Conservation (phyloP, 1,140 invertebrate species). For the Trissolcus basalis region DNA sequence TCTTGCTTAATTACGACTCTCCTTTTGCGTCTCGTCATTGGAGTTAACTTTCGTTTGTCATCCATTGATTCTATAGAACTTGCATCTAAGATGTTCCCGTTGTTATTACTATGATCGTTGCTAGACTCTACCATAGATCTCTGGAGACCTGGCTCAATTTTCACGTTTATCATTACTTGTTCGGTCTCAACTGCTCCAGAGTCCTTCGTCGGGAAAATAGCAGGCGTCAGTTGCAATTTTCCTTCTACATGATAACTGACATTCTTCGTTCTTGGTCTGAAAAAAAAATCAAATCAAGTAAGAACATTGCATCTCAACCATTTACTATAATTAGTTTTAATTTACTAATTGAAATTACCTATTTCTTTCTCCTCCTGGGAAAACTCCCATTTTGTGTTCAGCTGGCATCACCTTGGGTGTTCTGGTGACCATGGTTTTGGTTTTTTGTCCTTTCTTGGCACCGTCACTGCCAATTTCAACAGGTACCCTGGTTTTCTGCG, state of each 20-base stretch:
- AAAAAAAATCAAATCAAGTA: neutral
- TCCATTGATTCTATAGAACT: constrained; percentile 33
- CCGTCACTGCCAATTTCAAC: constrained; percentile 76
- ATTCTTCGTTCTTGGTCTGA: constrained; percentile 79
- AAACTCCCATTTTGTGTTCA: constrained; percentile 71
- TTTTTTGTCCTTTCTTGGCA: constrained; percentile 77
- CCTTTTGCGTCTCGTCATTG: constrained; percentile 54
- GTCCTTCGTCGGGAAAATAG: constrained; percentile 74
- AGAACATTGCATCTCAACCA: neutral
- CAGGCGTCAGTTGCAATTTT: constrained; percentile 69
- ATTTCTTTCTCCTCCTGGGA: constrained; percentile 75
- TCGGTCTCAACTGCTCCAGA: constrained; percentile 37
- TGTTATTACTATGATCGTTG: constrained; percentile 68
- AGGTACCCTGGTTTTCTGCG: constrained; percentile 79
- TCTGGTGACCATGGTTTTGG: constrained; percentile 78
- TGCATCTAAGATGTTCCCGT: constrained; percentile 66
- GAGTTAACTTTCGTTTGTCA: constrained; percentile 39
- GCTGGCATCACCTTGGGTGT: constrained; percentile 75
- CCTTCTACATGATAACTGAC: constrained; percentile 80
- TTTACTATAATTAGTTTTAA: too few relatives aligned
- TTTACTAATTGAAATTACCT: constrained; percentile 34
- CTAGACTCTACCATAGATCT: constrained; percentile 17
- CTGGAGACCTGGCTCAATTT: constrained; percentile 64
- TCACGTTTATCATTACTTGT: constrained; percentile 63
- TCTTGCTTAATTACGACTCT: constrained; percentile 64